These are phyloP conservation scores for Hipparchia semele DNA, from an alignment of 2,888 invertebrate genomes.

Conservation along the genomic window DNA sequence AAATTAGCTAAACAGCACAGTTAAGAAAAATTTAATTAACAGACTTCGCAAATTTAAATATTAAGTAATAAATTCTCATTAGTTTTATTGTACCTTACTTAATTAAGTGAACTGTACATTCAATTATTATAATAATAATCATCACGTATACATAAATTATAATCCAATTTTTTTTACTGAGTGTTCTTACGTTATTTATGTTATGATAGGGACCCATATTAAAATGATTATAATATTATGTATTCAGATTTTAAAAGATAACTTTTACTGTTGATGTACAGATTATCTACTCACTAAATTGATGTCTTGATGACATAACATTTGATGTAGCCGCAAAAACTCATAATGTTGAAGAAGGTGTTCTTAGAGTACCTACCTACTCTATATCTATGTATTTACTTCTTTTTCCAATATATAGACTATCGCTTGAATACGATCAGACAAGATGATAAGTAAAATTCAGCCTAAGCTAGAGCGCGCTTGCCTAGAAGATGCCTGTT, in stretches of 20 bases:
- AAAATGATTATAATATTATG: neutral
- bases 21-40: neutral
- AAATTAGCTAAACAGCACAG: too few relatives aligned
- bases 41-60: slow-evolving; percentile 1
- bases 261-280: neutral
- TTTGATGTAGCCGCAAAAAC: too few relatives aligned
- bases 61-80: neutral
- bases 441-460: too few relatives aligned
- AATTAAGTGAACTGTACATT: neutral
- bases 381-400: too few relatives aligned
- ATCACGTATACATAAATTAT: slow-evolving; percentile 25
- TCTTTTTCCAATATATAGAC: too few relatives aligned
- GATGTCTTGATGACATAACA: too few relatives aligned
- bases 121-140: slow-evolving; percentile 22
- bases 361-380: too few relatives aligned
- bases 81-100: slow-evolving; percentile 4
- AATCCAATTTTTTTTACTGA: slow-evolving; percentile 5
- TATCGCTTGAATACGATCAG: too few relatives aligned
- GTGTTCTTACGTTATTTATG: neutral
- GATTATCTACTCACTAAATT: too few relatives aligned
- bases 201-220: neutral
- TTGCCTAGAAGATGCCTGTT: too few relatives aligned
- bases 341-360: too few relatives aligned
- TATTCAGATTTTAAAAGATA: neutral
- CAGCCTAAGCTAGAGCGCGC: too few relatives aligned